phyloP scores from a whole-genome alignment of 92 coral and sea anemone species.

The Umimayanthus chanpuru region DNA sequence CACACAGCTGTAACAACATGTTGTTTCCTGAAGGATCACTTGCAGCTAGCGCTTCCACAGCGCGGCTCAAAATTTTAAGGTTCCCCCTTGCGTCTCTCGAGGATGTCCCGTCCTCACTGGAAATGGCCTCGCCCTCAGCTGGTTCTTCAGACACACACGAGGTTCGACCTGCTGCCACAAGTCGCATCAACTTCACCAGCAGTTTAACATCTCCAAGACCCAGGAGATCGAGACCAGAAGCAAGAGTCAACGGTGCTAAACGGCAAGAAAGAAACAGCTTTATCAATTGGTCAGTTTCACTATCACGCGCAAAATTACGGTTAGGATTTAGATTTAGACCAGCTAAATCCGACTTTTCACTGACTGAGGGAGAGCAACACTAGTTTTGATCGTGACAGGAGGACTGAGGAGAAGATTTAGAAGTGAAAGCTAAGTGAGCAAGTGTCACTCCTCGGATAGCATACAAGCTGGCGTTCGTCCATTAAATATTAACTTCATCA shows the following conservation, averaged over 20 bases:
- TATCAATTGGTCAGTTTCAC: no score
- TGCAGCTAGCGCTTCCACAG: conserved; percentile 74
- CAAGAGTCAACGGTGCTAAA: conserved; percentile 46
- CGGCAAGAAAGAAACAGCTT: neutral
- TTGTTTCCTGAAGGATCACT: conserved; percentile 75
- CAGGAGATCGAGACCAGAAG: conserved; percentile 61
- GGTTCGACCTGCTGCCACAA: conserved; percentile 82
- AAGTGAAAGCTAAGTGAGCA: no score
- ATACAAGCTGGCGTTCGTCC: no score
- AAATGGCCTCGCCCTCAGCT: neutral
- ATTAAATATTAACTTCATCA: no score
- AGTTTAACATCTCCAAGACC: conserved; percentile 77
- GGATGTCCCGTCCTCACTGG: conserved; percentile 42
- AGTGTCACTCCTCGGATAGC: no score
- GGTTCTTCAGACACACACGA: conserved; percentile 30
- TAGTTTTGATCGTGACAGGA: no score
- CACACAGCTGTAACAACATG: conserved; percentile 72
- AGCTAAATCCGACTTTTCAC: no score
- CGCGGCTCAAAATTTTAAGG: conserved; percentile 70
- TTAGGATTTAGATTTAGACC: no score
- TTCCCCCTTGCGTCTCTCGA: conserved; percentile 28
- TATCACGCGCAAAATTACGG: no score
- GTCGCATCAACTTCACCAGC: conserved; percentile 79
- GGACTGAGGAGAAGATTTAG: no score
- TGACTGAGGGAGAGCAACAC: no score